Conservation (phyloP, 2,888 invertebrate species). For the Lordiphosa fenestrarum region DNA sequence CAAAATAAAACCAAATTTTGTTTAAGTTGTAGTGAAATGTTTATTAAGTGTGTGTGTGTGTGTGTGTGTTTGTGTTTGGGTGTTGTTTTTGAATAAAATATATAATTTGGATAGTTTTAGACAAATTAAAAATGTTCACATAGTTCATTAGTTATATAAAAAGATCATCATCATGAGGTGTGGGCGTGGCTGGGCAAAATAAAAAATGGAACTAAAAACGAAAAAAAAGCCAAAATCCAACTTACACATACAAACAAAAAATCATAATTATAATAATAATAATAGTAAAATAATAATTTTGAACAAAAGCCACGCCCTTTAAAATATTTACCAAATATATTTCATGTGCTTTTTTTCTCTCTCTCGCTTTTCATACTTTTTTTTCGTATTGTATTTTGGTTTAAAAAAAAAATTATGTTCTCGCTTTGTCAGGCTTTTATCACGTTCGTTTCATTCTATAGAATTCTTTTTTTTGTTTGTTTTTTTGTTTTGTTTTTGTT, state of each 20-base stretch:
- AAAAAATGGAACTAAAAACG: background rate
- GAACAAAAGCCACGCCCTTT: conserved; percentile 2
- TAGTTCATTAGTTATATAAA: conserved; percentile 17
- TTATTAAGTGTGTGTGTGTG: conserved; percentile 35
- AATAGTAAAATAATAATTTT: conserved; percentile 2
- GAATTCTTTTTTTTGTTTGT: conserved; percentile 19
- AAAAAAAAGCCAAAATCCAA: background rate
- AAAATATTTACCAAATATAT: conserved; percentile 33
- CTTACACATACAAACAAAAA: conserved; percentile 1
- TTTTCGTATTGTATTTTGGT: conserved; percentile 21
- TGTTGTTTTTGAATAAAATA: conserved; percentile 24
- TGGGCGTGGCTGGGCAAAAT: conserved; percentile 12
- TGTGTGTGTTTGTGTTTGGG: conserved; percentile 11
- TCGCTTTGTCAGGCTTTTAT: conserved; percentile 22
- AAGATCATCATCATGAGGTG: conserved; percentile 1
- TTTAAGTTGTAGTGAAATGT: conserved; percentile 33
- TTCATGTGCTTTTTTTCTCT: conserved; percentile 32
- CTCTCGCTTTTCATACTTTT: conserved; percentile 11
- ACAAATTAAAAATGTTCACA: conserved; percentile 52
- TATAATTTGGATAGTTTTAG: conserved; percentile 31
- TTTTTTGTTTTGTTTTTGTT: conserved; percentile 16
- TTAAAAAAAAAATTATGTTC: no score
- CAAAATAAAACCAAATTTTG: conserved; percentile 36
- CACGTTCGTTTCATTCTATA: conserved; percentile 26
- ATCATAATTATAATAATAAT: background rate